These are phyloP conservation scores for Laterallus jamaicensis DNA, from an alignment of 2,113 vertebrate species.

Conservation along the genomic window DNA sequence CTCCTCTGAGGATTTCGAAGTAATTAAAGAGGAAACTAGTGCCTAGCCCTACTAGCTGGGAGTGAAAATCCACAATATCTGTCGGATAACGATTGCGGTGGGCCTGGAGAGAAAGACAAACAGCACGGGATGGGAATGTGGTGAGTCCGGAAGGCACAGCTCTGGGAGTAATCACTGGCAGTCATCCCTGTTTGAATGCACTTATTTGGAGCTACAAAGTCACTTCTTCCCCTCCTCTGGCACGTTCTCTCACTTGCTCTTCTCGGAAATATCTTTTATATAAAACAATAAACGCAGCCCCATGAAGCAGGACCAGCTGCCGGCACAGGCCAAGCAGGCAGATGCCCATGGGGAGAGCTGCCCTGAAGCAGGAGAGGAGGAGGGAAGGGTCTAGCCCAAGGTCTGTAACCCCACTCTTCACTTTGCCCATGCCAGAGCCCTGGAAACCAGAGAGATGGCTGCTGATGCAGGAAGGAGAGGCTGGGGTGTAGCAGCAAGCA, in stretches of 20 bases:
- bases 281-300: background rate
- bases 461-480: background rate
- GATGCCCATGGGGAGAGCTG: fast-evolving
- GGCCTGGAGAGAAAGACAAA: background rate
- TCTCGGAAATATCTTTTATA: background rate
- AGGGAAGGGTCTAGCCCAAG: background rate
- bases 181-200: background rate
- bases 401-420: background rate
- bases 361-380: background rate
- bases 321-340: background rate
- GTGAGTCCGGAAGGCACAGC: background rate
- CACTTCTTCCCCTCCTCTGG: background rate
- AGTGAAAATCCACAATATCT: background rate
- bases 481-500: background rate
- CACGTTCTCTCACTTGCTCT: background rate
- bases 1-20: background rate
- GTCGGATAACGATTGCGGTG: background rate
- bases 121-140: background rate
- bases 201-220: constrained; percentile 14
- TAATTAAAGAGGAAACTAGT: background rate
- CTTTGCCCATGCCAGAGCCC: background rate
- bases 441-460: background rate
- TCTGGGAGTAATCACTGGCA: constrained; percentile 30
- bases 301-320: background rate
- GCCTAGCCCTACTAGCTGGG: background rate